Percentiles rank a stretch among this genome's conserved stretches.
Evolutionary conservation across 1,140 invertebrate genomes (phyloP).

Genomic region (Metopolophium dirhodum): DNA sequence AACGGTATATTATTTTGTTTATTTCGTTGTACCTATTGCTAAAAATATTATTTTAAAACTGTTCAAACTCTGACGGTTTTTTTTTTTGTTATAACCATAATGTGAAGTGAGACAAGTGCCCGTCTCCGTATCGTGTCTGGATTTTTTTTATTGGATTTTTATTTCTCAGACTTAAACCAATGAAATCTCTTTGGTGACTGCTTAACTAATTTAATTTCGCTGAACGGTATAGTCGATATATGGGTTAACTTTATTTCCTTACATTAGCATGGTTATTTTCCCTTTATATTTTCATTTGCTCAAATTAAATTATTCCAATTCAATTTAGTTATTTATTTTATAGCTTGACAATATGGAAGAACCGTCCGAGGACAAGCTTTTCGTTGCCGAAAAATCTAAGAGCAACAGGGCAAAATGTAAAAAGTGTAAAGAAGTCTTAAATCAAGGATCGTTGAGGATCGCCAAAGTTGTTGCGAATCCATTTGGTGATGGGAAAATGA

Average conservation of each 20-base stretch:
- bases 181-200: neutral
- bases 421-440: conserved; percentile 82
- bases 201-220: neutral
- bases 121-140: neutral
- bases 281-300: neutral
- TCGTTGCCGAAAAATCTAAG: conserved; percentile 79
- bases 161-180: neutral
- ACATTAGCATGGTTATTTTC: neutral
- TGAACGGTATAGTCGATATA: neutral
- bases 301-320: neutral
- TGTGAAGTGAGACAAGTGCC: neutral
- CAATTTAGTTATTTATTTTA: conserved; percentile 1
- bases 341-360: conserved; percentile 56
- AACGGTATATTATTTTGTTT: neutral
- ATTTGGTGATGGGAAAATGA: conserved; percentile 85
- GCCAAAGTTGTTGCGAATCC: conserved; percentile 79
- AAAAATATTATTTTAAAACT: neutral
- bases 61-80: neutral
- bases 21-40: neutral
- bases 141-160: neutral
- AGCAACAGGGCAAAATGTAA: conserved; percentile 82
- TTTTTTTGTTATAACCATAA: neutral
- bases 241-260: neutral
- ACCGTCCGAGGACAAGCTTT: conserved; percentile 66
- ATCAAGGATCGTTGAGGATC: conserved; percentile 74